A percentile compares a stretch with the other conserved stretches of the same genome.
Conservation (phyloP, 2,113 vertebrate genomes). For the Epinephelus moara region DNA sequence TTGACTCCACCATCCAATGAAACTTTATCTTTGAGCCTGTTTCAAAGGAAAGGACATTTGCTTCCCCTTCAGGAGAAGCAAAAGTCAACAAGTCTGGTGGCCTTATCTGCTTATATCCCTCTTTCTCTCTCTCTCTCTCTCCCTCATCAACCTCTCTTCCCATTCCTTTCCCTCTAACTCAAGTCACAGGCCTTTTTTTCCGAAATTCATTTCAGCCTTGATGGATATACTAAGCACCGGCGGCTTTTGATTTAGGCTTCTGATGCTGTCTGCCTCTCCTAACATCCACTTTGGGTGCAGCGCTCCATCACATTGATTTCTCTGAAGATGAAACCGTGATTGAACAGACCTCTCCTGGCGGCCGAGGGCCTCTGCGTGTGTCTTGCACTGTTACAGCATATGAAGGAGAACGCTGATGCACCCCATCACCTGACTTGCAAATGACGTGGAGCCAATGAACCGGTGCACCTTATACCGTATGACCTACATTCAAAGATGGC, state of each 20-base stretch:
- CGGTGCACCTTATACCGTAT: not conserved
- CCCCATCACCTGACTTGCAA: slow-evolving; percentile 25
- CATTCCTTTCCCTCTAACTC: slow-evolving; percentile 38
- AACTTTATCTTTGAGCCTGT: slow-evolving; percentile 20
- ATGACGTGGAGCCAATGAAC: slow-evolving; percentile 17
- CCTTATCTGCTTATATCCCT: slow-evolving; percentile 52
- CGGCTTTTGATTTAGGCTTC: slow-evolving; percentile 79
- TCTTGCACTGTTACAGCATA: slow-evolving; percentile 33
- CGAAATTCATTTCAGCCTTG: slow-evolving; percentile 72
- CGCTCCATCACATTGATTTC: slow-evolving; percentile 79
- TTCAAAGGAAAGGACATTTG: slow-evolving; percentile 30
- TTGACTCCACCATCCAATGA: not conserved
- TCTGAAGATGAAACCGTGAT: slow-evolving; percentile 79
- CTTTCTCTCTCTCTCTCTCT: not conserved
- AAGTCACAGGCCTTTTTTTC: slow-evolving; percentile 42
- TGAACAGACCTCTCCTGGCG: slow-evolving; percentile 67
- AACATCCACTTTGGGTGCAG: slow-evolving; percentile 76
- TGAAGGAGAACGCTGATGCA: slow-evolving; percentile 36
- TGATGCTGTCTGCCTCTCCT: slow-evolving; percentile 76
- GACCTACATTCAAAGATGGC: slow-evolving; percentile 35
- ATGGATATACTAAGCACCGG: slow-evolving; percentile 71
- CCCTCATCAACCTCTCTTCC: slow-evolving; percentile 41
- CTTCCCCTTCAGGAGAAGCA: not conserved
- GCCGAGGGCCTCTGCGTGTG: slow-evolving; percentile 13
- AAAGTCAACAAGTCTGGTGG: slow-evolving; percentile 37